Conservation (phyloP, 2,888 invertebrate genomes). For the Beris chalybata region DNA sequence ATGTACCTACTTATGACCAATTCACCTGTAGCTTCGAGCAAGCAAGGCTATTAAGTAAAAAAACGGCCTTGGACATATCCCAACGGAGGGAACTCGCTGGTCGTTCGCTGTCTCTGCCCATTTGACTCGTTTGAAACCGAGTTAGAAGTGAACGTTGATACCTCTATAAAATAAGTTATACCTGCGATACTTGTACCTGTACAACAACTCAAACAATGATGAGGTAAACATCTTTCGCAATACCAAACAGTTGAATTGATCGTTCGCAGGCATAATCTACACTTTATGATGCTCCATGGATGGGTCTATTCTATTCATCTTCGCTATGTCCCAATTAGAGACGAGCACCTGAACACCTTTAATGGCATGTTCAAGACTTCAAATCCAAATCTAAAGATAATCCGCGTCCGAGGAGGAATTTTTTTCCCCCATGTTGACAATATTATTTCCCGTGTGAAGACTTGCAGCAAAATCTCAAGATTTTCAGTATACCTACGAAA, state of each 20-base stretch:
- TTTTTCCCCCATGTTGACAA: slow-evolving; percentile 20
- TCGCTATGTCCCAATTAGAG: slow-evolving; percentile 25
- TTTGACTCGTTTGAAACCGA: neutral
- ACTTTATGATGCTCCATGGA: slow-evolving; percentile 9
- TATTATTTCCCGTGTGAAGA: slow-evolving; percentile 25
- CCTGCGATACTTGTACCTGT: neutral
- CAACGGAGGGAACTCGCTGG: slow-evolving; percentile 21
- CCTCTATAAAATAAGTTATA: slow-evolving; percentile 5
- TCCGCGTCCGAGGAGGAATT: neutral
- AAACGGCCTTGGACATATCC: slow-evolving; percentile 23
- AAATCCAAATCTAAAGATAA: slow-evolving; percentile 10
- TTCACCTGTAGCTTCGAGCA: slow-evolving; percentile 18
- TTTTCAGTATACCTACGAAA: neutral
- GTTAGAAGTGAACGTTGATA: slow-evolving; percentile 22
- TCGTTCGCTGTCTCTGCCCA: slow-evolving; percentile 12
- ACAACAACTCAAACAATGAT: slow-evolving; percentile 21
- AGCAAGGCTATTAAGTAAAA: slow-evolving; percentile 18
- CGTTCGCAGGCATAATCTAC: slow-evolving; percentile 12
- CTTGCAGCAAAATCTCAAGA: slow-evolving; percentile 2
- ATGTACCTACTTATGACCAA: neutral
- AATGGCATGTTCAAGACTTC: slow-evolving; percentile 5
- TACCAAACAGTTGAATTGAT: slow-evolving; percentile 21
- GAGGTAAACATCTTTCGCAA: slow-evolving; percentile 22
- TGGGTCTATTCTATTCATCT: slow-evolving; percentile 14
- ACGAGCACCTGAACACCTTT: slow-evolving; percentile 3